phyloP scores from a whole-genome alignment of 2,888 invertebrate genomes.

The Macrophya annulata region DNA sequence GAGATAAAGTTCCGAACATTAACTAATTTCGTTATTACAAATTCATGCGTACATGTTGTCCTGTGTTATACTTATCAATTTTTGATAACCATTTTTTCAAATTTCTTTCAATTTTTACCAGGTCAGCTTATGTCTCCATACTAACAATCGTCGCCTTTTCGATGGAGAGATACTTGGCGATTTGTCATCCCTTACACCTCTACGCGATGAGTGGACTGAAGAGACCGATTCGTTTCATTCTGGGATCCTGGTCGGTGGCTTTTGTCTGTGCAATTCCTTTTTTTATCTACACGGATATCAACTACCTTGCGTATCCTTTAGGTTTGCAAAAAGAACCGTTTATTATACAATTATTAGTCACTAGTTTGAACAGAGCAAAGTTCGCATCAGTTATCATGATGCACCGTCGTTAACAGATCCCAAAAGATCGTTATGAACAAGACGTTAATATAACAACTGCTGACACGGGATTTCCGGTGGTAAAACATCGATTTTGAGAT shows the following conservation, averaged over 20 bases:
- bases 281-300: slow-evolving; percentile 87
- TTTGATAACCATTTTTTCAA: neutral
- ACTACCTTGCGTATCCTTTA: slow-evolving; percentile 88
- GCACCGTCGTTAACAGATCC: neutral
- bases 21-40: neutral
- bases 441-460: slow-evolving; percentile 27
- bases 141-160: slow-evolving; percentile 96
- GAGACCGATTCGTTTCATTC: slow-evolving; percentile 90
- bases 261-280: slow-evolving; percentile 90
- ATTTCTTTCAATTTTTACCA: slow-evolving; percentile 70
- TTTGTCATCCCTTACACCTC: slow-evolving; percentile 92
- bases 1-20: neutral
- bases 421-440: neutral
- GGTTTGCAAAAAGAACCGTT: slow-evolving; percentile 78
- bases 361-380: neutral
- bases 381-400: neutral
- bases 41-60: neutral
- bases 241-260: slow-evolving; percentile 89
- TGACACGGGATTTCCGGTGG: slow-evolving; percentile 22
- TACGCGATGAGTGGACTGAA: slow-evolving; percentile 92
- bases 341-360: neutral
- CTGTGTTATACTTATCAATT: neutral
- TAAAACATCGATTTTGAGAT: slow-evolving; percentile 3
- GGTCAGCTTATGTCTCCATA: slow-evolving; percentile 94
- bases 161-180: slow-evolving; percentile 94